These are phyloP conservation scores for Petrocephalus sullivani DNA, from an alignment of 2,797 vertebrate species.

Conservation along the genomic window DNA sequence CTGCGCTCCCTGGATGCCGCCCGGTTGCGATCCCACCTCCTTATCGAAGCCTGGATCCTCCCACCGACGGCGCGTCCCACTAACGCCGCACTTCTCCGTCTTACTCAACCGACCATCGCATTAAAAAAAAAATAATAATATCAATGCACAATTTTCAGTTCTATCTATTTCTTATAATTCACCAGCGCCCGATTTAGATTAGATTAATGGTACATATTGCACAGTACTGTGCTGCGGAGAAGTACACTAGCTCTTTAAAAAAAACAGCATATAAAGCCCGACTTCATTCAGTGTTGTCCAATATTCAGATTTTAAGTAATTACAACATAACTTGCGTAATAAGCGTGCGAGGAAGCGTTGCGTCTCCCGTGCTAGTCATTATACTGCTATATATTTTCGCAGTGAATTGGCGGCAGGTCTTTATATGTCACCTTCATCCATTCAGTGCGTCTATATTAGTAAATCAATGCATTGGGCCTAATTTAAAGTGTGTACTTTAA, in stretches of 20 bases:
- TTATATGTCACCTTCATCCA: background rate
- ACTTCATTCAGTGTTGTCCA: background rate
- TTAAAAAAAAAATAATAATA: background rate
- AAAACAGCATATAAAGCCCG: background rate
- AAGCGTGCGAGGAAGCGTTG: no score
- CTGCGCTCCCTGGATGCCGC: background rate
- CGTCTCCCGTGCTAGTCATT: background rate
- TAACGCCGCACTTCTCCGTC: background rate
- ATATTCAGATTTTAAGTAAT: background rate
- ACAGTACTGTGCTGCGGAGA: background rate
- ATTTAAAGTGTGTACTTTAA: background rate
- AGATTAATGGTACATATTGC: background rate
- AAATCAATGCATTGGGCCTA: background rate
- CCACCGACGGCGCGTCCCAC: slow-evolving; percentile 19
- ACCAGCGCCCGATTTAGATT: background rate
- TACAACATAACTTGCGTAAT: no score
- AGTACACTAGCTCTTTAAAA: background rate
- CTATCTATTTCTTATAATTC: background rate
- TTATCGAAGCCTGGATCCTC: slow-evolving; percentile 34
- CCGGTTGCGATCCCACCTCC: slow-evolving; percentile 37
- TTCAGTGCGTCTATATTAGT: background rate
- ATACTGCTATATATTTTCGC: background rate
- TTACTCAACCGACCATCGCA: background rate
- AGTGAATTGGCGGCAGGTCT: background rate
- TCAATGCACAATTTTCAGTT: background rate